Evolutionary conservation across 2,113 vertebrate species (phyloP), one percentile per base, ranked within the genome.

Genomic region (Ellobius talpinus): DNA sequence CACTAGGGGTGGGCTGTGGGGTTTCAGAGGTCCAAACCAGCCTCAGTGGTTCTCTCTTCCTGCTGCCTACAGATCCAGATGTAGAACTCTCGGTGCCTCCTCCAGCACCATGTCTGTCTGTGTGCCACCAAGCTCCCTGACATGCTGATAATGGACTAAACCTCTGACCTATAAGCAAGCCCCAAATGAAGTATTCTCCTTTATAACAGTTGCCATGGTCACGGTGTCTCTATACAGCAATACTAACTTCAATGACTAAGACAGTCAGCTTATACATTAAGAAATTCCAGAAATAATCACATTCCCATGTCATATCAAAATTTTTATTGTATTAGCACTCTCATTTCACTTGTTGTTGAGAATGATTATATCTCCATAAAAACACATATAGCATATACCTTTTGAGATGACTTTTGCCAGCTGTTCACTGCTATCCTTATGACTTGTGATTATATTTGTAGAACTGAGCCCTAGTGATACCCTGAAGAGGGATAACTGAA

Each of bases 401-500:
- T 58, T 77, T 78, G 89, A 93, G 73, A 47, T 42, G 23, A 29
- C 0, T 2, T 14, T 23, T 72, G 5, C 16, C 65, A 39, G 72
- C 26, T 26, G 36, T 16, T 24, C 13, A 19, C 12, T 39, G 36
- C 23, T 47, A 55, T 31, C 23, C 47, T 72, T 21, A 45, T 1
- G 36, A n/a, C 10, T 1, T 45, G 8, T 24, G 85, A 16, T 12
- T 68, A 7, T 31, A 66, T 45, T 1, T 92, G 63, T 33, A 85
- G 23, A 50, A 63, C 45, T 33, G 63, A 84, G 13, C 14, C 19
- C 45, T 13, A 4, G 0, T 14, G 19, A n/a, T 47, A 26, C 36
- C 78, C 13, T 7, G 31, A 33, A 84, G 26, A 14, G n/a, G 50
- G 0, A 3, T 0, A 3, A 23, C n/a, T 12, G 5, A 42, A 33